These are phyloP conservation scores for Entelurus aequoreus DNA, from an alignment of 2,113 vertebrate genomes.

Conservation along the genomic window DNA sequence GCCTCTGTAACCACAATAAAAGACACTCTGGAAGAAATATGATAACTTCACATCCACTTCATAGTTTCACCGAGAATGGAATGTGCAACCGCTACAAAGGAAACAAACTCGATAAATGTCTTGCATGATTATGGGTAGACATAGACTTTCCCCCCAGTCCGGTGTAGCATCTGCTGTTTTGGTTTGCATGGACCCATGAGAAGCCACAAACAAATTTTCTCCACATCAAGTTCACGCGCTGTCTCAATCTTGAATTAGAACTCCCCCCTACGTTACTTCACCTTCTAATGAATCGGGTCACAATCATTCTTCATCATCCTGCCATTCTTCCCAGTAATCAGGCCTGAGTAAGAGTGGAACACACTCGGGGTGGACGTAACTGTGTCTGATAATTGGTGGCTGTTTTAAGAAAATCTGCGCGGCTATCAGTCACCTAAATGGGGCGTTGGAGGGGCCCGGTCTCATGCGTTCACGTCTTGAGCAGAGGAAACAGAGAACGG, in stretches of 20 bases:
- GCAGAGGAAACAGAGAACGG: conserved; percentile 18
- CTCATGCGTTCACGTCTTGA: conserved; percentile 32
- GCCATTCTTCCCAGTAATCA: conserved; percentile 31
- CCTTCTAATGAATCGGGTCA: conserved; percentile 36
- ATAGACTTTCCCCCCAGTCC: conserved; percentile 2
- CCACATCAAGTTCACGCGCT: conserved; percentile 14
- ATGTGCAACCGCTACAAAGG: conserved; percentile 7
- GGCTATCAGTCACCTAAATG: conserved; percentile 68
- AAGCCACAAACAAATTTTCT: conserved; percentile 14
- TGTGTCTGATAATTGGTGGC: conserved; percentile 66
- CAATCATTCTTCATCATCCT: conserved; percentile 39
- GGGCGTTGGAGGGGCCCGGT: conserved; percentile 29
- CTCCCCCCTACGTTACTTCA: conserved; percentile 8
- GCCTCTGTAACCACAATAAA: not conserved
- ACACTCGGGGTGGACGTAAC: conserved; percentile 51
- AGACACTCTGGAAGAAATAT: not conserved
- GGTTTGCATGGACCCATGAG: not conserved
- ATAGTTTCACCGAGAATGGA: conserved; percentile 1
- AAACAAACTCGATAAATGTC: not conserved
- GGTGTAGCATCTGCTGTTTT: conserved; percentile 24
- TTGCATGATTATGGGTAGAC: conserved; percentile 7
- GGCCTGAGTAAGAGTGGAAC: conserved; percentile 27
- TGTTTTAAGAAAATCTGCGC: conserved; percentile 61
- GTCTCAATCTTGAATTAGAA: conserved; percentile 32
- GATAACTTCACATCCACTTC: not conserved